These are phyloP conservation scores for Karalla daura DNA, from an alignment of 2,797 vertebrate species.

Conservation along the genomic window DNA sequence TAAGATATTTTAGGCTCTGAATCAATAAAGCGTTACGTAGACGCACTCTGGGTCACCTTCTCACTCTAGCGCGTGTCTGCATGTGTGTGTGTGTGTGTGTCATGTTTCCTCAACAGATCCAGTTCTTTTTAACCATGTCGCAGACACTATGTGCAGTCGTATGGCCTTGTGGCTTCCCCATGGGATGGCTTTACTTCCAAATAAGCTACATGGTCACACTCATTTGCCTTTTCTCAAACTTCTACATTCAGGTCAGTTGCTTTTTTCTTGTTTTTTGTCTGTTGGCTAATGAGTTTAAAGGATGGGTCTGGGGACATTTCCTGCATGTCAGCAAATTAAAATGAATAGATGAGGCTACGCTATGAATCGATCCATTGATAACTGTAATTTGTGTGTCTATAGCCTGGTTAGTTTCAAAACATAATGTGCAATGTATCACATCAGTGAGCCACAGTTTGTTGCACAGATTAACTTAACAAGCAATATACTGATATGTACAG, in stretches of 20 bases:
- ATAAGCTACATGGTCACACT: constrained; percentile 93
- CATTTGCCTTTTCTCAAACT: constrained; percentile 93
- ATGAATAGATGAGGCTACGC: not conserved
- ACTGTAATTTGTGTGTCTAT: not conserved
- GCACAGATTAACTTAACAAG: not conserved
- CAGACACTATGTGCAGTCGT: constrained; percentile 91
- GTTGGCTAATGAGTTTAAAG: not conserved
- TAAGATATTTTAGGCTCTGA: constrained; percentile 46
- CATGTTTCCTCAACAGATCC: constrained; percentile 83
- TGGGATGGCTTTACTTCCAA: constrained; percentile 95
- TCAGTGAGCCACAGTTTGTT: not conserved
- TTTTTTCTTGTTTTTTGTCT: constrained; percentile 8
- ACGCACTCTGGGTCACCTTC: constrained; percentile 37
- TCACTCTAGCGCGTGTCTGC: constrained; percentile 13
- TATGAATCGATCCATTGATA: not conserved
- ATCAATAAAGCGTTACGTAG: constrained; percentile 47
- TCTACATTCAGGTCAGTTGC: constrained; percentile 91
- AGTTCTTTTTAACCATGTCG: constrained; percentile 93
- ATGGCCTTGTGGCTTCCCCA: constrained; percentile 93
- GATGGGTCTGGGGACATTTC: not conserved
- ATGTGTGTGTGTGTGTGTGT: constrained; percentile 15
- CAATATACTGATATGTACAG: not conserved
- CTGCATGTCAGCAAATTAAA: not conserved
- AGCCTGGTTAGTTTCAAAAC: too few relatives aligned
- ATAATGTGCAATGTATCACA: too few relatives aligned